A percentile compares a stretch with the other conserved stretches of the same genome.
phyloP scores from a whole-genome alignment of 2,888 invertebrate species.

The Conchocele bisecta region DNA sequence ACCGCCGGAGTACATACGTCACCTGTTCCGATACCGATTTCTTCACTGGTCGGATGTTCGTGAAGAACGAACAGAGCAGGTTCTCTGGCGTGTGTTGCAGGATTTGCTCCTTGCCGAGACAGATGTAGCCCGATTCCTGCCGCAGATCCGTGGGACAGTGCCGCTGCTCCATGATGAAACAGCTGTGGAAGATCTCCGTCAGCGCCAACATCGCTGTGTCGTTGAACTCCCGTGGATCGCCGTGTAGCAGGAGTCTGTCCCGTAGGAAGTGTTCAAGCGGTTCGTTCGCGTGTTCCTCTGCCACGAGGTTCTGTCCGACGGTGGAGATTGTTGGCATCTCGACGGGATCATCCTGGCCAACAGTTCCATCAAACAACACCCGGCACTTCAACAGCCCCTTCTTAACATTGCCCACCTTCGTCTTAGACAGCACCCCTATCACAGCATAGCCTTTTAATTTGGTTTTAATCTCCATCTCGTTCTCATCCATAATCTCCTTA shows the following conservation, averaged over 20 bases:
- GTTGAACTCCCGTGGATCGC: constrained; percentile 61
- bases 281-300: constrained; percentile 71
- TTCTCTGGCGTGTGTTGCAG: constrained; percentile 77
- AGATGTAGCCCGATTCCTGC: constrained; percentile 80
- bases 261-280: constrained; percentile 77
- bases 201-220: constrained; percentile 76
- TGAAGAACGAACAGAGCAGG: constrained; percentile 77
- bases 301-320: constrained; percentile 73
- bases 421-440: constrained; percentile 74
- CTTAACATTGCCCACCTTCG: constrained; percentile 77
- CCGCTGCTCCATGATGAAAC: constrained; percentile 80
- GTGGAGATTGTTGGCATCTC: constrained; percentile 75
- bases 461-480: constrained; percentile 24
- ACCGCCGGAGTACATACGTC: constrained; percentile 72
- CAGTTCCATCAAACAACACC: constrained; percentile 64
- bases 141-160: constrained; percentile 60
- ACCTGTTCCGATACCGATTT: constrained; percentile 79
- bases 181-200: constrained; percentile 81
- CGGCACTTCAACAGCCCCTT: constrained; percentile 74
- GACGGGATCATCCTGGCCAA: constrained; percentile 66
- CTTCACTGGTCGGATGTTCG: constrained; percentile 73
- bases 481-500: not conserved
- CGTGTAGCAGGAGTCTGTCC: constrained; percentile 68
- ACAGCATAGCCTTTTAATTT: constrained; percentile 77
- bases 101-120: constrained; percentile 80